phyloP scores from a whole-genome alignment of 2,888 invertebrate genomes.

The Hybos culiciformis region DNA sequence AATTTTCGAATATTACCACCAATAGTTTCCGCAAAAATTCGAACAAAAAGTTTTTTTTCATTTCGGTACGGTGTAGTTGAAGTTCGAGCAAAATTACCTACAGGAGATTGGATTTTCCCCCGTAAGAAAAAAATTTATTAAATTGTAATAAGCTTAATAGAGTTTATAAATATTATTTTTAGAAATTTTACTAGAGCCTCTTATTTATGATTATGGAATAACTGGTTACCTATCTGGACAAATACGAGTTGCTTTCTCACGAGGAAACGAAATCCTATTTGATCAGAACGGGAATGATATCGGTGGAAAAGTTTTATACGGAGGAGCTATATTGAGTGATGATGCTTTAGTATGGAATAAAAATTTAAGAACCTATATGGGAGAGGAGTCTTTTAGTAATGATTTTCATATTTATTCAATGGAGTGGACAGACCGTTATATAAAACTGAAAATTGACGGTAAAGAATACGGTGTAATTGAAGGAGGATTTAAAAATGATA shows the following conservation, averaged over 20 bases:
- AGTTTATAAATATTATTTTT: slow-evolving; percentile 14
- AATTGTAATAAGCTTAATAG: no score
- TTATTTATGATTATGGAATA: slow-evolving; percentile 46
- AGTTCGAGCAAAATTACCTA: slow-evolving; percentile 57
- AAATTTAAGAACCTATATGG: not conserved
- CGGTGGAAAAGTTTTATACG: slow-evolving; percentile 23
- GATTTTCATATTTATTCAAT: slow-evolving; percentile 49
- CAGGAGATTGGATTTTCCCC: slow-evolving; percentile 68
- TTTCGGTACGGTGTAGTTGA: slow-evolving; percentile 58
- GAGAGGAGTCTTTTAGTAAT: slow-evolving; percentile 38
- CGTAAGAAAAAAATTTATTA: slow-evolving; percentile 43
- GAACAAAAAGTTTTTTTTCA: slow-evolving; percentile 46
- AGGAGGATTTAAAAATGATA: slow-evolving; percentile 15
- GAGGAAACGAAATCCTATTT: slow-evolving; percentile 42
- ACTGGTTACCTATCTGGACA: slow-evolving; percentile 49
- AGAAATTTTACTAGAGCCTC: slow-evolving; percentile 55
- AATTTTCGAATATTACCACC: slow-evolving; percentile 50
- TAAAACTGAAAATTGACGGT: slow-evolving; percentile 36
- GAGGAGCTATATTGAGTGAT: slow-evolving; percentile 22
- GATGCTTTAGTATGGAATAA: no score
- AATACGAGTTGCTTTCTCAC: slow-evolving; percentile 54
- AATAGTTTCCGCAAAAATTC: slow-evolving; percentile 48
- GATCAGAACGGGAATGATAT: slow-evolving; percentile 19
- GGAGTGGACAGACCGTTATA: slow-evolving; percentile 39
- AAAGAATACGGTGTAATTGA: slow-evolving; percentile 36